Base-by-base conservation (phyloP, 2,797 vertebrate genomes). In the Mareca penelope region DNA sequence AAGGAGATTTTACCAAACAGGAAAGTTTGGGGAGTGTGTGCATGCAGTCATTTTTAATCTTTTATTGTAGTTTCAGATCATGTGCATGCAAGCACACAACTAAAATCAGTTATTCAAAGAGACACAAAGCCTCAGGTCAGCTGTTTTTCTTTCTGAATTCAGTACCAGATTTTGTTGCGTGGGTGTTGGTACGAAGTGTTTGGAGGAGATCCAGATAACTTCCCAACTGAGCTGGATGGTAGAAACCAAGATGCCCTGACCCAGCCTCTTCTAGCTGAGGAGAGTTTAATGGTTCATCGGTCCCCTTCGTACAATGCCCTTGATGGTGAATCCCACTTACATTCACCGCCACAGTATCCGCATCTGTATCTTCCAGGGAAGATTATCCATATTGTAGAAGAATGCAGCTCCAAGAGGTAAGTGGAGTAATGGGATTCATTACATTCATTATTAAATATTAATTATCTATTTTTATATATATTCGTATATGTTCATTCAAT, bases 161-260 rank as follows among this genome's bases (percentile, higher is more conserved):
- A 99, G 99, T 99, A 99, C 97, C 98, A 98, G 98, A 99, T 99
- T 94, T 97, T 99, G 96, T 96, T 99, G 93, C 98, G 91, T 4
- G 99, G 99, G 3, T 99, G 98, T 83, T 99, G 99, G 99, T 99
- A 99, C 0, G 99, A 99, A 96, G 93, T 99, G 18, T 99, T 99
- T 7, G 99, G 99, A 50, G 99, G 99, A 35, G 97, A 97, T 89
- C 99, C 99, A 0, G 98, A 98, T 5, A 97, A 99, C 90, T 98
- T 98, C 67, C 98, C 99, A 0, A 99, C 98, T 0, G 99, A 99
- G 97, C 98, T 99, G 98, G 99, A 99, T 8, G 98, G 98, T n/a
- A 97, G 98, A 67, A 96, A 85, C 90, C 98, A 98, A 88, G 97
- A 97, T 37, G 93, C 97, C 90, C 98, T 99, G 17, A 98, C 93